Conservation (phyloP, 2,888 invertebrate species). For the Panopea generosa region DNA sequence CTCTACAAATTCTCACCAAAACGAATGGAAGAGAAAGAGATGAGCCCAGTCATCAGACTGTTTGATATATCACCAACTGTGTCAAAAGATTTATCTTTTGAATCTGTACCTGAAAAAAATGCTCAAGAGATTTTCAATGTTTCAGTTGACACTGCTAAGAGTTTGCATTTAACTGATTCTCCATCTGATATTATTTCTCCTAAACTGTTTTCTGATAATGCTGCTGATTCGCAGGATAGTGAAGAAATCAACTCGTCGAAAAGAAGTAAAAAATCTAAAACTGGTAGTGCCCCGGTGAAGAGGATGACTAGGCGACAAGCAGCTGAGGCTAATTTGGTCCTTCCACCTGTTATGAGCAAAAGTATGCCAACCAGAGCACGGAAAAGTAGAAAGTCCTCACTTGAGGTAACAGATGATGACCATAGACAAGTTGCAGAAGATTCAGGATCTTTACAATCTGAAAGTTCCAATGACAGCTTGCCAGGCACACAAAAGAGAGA, state of each 20-base stretch:
- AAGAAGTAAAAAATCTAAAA: neutral
- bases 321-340: slow-evolving; percentile 48
- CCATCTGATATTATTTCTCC: neutral
- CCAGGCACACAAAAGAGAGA: too few species aligned
- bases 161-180: neutral
- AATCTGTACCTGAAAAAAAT: too few species aligned
- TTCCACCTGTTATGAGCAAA: slow-evolving; percentile 62
- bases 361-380: slow-evolving; percentile 47
- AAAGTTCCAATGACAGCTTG: too few species aligned
- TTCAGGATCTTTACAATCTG: too few species aligned
- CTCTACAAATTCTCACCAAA: slow-evolving; percentile 29
- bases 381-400: slow-evolving; percentile 23
- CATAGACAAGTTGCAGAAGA: too few species aligned
- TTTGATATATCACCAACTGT: slow-evolving; percentile 10
- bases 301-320: slow-evolving; percentile 52
- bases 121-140: too few species aligned
- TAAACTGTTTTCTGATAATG: slow-evolving; percentile 2
- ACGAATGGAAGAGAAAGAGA: neutral
- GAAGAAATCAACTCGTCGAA: neutral
- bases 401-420: neutral
- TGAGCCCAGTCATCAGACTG: slow-evolving; percentile 2
- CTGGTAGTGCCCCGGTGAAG: slow-evolving; percentile 7
- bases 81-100: neutral
- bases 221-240: slow-evolving; percentile 14
- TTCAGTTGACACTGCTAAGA: too few species aligned